Conservation (phyloP, 2,113 vertebrate species). For the Deroptyus accipitrinus region DNA sequence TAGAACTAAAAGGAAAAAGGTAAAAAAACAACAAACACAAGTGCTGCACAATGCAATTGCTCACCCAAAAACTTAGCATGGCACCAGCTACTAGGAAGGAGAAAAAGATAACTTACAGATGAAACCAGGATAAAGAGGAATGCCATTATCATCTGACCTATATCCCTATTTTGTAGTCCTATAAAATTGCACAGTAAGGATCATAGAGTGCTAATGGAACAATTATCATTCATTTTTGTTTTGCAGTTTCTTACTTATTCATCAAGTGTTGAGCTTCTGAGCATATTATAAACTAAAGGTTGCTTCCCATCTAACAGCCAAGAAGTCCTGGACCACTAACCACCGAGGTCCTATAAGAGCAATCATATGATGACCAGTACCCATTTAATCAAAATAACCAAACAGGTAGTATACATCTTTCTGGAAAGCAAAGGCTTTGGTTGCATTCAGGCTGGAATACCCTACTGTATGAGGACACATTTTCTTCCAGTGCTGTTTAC, state of each 20-base stretch:
- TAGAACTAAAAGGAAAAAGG: neutral
- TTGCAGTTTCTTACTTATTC: neutral
- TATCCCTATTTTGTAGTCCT: neutral
- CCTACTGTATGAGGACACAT: neutral
- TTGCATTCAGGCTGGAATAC: neutral
- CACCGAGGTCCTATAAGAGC: neutral
- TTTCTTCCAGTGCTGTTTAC: neutral
- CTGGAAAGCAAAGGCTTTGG: neutral
- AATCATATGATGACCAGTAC: neutral
- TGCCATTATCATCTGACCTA: neutral
- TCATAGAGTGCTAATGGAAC: neutral
- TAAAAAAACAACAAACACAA: neutral
- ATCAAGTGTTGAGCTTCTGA: neutral
- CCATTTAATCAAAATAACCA: neutral
- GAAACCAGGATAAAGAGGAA: neutral
- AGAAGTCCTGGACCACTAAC: neutral
- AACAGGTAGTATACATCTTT: neutral
- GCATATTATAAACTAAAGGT: neutral
- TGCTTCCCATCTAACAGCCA: neutral
- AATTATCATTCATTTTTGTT: neutral
- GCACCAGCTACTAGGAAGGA: neutral
- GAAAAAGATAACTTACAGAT: neutral
- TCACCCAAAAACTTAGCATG: neutral
- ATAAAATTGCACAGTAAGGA: neutral
- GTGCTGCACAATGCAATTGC: neutral